Base-by-base conservation (phyloP, 2,888 invertebrate species). In the Sarcophaga caerulescens region DNA sequence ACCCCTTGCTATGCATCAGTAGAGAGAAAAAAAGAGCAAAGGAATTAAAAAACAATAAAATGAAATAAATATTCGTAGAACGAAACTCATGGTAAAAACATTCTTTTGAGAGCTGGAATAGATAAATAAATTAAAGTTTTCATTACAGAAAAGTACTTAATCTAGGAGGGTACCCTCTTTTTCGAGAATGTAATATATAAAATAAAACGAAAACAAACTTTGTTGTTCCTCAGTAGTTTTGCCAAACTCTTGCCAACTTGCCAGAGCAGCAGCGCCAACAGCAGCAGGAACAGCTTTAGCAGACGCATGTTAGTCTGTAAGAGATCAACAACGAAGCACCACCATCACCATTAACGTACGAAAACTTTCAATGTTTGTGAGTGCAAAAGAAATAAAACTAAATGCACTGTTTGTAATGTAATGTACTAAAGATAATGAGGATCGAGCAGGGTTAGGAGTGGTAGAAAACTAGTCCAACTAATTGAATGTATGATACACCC, bases 51-150 rank as follows among this genome's bases (percentile, higher is more conserved):
- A 57, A 57, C 65, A 52, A 65, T 66, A 57, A 63, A 75, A 52
- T 59, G 6, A 71, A 60, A 45, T 47, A 76, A 57, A 71, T 65
- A 71, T 65, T 76, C 59, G 44, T 65, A 66, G 65, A 69, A 76
- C 69, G 65, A 71, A 82, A 71, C 76, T 82, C 76, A 82, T 71
- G 65, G 59, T 47, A 66, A 35, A 35, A 75, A 75, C 66, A 76
- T 82, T 82, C 35, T 71, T 71, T 65, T 57, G 25, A 59, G 63
- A 59, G 66, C 60, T 71, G 57, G 71, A 76, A 71, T 71, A 76
- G 65, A 82, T 76, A 82, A 82, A 82, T 82, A 82, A 77, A 77
- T 82, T 82, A 82, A 82, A 82, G 76, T 82, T 82, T 82, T 82
- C 71, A 82, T 71, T 82, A 82, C 59, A 77, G 60, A 66, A 77